Percentiles rank a stretch among this genome's conserved stretches.
These are phyloP conservation scores for Melospiza georgiana DNA, from an alignment of 2,113 vertebrate genomes.

Conservation along the genomic window DNA sequence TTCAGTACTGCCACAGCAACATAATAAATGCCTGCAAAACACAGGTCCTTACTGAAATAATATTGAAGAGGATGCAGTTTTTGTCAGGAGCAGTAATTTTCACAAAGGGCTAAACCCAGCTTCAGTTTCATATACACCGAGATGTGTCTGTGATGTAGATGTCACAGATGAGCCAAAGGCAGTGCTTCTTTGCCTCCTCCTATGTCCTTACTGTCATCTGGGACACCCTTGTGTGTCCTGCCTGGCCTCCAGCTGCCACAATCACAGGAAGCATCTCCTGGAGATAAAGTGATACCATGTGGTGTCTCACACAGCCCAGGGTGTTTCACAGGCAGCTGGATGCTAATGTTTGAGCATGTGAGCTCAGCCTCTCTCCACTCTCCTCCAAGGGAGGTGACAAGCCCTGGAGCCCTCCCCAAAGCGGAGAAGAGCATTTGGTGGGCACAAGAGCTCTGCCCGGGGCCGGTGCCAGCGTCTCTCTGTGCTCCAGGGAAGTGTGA, in stretches of 20 bases:
- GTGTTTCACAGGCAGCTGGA: neutral
- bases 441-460: fast-evolving
- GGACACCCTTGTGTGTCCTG: neutral
- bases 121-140: neutral
- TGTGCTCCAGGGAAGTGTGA: fast-evolving
- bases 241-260: neutral
- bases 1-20: neutral
- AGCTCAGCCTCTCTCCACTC: neutral
- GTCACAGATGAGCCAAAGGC: neutral
- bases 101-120: neutral
- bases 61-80: neutral
- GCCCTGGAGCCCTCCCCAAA: neutral
- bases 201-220: neutral
- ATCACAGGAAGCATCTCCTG: neutral
- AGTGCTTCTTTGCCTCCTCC: neutral
- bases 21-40: neutral
- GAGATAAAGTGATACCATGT: fast-evolving
- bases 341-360: neutral
- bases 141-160: neutral
- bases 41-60: neutral
- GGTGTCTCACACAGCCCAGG: too few relatives aligned
- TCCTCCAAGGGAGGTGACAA: neutral
- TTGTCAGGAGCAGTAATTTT: neutral
- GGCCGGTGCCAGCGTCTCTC: neutral
- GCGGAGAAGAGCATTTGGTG: neutral